phyloP scores from a whole-genome alignment of 2,888 invertebrate species.

The Ophioninae sp. region DNA sequence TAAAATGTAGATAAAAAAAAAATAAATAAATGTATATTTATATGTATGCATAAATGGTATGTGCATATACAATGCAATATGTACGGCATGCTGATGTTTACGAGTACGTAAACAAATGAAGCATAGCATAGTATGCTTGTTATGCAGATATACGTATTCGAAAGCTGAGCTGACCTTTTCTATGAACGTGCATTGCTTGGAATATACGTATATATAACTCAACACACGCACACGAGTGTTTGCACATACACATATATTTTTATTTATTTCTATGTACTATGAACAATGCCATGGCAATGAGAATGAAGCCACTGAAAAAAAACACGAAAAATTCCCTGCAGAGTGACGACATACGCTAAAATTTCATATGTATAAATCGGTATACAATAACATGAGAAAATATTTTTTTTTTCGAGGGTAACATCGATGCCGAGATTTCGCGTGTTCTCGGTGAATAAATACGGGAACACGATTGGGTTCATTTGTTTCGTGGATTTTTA shows the following conservation, averaged over 20 bases:
- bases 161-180: conserved; percentile 9
- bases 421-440: conserved; percentile 8
- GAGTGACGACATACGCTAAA: conserved; percentile 33
- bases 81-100: neutral
- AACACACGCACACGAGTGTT: too few relatives aligned
- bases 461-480: neutral
- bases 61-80: too few relatives aligned
- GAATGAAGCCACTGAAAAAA: conserved; percentile 8
- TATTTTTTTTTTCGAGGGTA: neutral
- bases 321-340: conserved; percentile 8
- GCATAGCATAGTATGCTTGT: neutral
- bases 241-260: neutral
- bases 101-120: neutral
- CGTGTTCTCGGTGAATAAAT: neutral
- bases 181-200: neutral
- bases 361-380: neutral
- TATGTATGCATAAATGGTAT: too few relatives aligned
- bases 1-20: too few relatives aligned
- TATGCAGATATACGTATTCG: neutral
- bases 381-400: neutral
- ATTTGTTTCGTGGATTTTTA: neutral
- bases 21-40: too few relatives aligned
- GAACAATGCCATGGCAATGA: neutral
- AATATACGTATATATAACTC: neutral
- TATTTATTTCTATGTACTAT: neutral